Base-by-base conservation (phyloP, 2,113 vertebrate species). In the human region DNA sequence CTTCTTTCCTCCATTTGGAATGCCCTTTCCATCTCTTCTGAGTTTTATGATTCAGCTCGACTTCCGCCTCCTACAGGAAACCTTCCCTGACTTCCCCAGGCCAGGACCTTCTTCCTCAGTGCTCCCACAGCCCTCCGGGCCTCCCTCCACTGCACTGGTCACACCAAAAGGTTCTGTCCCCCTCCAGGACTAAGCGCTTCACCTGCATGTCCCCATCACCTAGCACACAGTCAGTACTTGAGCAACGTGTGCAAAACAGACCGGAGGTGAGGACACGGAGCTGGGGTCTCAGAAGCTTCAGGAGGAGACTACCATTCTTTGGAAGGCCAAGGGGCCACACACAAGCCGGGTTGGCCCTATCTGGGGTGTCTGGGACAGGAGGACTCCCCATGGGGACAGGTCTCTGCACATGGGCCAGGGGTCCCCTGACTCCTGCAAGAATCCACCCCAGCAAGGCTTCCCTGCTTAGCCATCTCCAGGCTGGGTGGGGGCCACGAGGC, bases 201-300 rank as follows among this genome's bases (percentile, higher is more conserved):
- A 12, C 68, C 35, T 16, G 25, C 3, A 7, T 0, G 40, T 35
- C 66, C 20, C 76, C 50, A 23, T n/a, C 79, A 55, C 32, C 35
- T 14, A 38, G 55, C 40, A 68, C 22, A 40, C 22, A 22, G 84
- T 30, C 8, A 0, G 52, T 79, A 76, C 66, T 64, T 17, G 12
- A 72, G 23, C 45, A 73, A 2, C 2, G 27, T 7, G 27, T 11
- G 25, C n/a, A 6, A n/a, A 59, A 50, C 40, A 79, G 64, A 20
- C 27, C 2, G 0, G 5, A 23, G 75, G 14, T 9, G 0, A 32
- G 8, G n/a, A 16, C 32, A 48, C 1, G 8, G 43, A 10, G 18
- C 75, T 75, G 59, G 25, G 59, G 59, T n/a, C 20, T 38, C 68
- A n/a, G 61, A 52, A 52, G 59, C 30, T 13, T 76, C 81, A 0